These are phyloP conservation scores for Caerostris darwini DNA, from an alignment of 1,140 invertebrate species.

Conservation along the genomic window DNA sequence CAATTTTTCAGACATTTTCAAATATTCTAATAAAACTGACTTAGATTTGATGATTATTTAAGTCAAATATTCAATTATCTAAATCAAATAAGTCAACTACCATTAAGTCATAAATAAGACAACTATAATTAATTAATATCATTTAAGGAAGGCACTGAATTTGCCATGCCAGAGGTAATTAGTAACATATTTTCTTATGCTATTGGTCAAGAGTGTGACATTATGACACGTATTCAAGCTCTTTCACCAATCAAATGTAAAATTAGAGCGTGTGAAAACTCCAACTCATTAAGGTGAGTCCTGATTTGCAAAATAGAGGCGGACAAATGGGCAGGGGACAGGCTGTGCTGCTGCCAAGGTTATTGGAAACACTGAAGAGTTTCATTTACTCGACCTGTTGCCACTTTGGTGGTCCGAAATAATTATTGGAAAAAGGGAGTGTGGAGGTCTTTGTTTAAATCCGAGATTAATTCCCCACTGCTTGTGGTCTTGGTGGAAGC, in stretches of 20 bases:
- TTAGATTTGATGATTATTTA: too few relatives aligned
- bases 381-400: conserved; percentile 61
- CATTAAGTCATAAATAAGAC: too few relatives aligned
- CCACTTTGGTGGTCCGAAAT: conserved; percentile 26
- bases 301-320: neutral
- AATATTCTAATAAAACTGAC: too few relatives aligned
- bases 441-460: conserved; percentile 47
- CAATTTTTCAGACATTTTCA: too few relatives aligned
- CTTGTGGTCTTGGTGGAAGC: conserved; percentile 21
- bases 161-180: too few relatives aligned
- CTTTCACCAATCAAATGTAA: neutral
- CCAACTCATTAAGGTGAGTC: neutral
- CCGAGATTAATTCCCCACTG: conserved; percentile 36
- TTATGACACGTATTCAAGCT: too few relatives aligned
- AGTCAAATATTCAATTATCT: too few relatives aligned
- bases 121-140: too few relatives aligned
- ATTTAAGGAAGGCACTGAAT: too few relatives aligned
- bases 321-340: neutral
- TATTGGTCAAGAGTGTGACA: neutral
- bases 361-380: conserved; percentile 18
- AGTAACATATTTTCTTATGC: neutral
- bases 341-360: neutral
- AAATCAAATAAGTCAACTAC: too few relatives aligned
- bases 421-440: conserved; percentile 19
- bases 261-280: neutral